phyloP scores from a whole-genome alignment of 2,797 vertebrate species.

The Threskiornis aethiopicus region DNA sequence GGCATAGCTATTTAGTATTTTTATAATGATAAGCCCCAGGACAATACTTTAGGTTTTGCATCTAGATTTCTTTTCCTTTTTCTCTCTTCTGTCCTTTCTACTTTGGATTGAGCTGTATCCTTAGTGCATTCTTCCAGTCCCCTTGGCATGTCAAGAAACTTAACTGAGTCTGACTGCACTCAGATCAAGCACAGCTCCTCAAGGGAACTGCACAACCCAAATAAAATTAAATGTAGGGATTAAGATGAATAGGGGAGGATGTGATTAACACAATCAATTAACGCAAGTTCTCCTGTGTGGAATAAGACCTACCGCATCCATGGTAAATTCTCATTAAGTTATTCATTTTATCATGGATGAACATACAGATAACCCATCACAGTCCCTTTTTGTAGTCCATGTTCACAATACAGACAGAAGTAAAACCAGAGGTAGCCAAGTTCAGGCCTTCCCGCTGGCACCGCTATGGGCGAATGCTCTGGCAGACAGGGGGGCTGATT shows the following conservation, averaged over 20 bases:
- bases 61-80: neutral
- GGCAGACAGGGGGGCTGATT: neutral
- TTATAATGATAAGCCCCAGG: neutral
- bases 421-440: accelerated
- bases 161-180: neutral
- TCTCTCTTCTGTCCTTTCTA: neutral
- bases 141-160: neutral
- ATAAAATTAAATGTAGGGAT: constrained; percentile 58
- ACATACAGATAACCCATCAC: neutral
- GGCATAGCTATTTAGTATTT: neutral
- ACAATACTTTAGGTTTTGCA: neutral
- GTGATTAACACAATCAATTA: constrained; percentile 60
- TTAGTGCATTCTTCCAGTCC: neutral
- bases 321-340: neutral
- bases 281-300: neutral
- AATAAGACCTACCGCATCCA: constrained; percentile 13
- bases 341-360: neutral
- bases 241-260: constrained; percentile 34
- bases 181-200: constrained; percentile 10
- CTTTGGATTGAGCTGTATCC: neutral
- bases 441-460: neutral
- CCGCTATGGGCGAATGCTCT: accelerated
- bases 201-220: constrained; percentile 5
- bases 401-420: neutral
- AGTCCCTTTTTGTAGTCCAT: neutral